Conservation (phyloP, 2,888 invertebrate species). For the Capitulum mitella region DNA sequence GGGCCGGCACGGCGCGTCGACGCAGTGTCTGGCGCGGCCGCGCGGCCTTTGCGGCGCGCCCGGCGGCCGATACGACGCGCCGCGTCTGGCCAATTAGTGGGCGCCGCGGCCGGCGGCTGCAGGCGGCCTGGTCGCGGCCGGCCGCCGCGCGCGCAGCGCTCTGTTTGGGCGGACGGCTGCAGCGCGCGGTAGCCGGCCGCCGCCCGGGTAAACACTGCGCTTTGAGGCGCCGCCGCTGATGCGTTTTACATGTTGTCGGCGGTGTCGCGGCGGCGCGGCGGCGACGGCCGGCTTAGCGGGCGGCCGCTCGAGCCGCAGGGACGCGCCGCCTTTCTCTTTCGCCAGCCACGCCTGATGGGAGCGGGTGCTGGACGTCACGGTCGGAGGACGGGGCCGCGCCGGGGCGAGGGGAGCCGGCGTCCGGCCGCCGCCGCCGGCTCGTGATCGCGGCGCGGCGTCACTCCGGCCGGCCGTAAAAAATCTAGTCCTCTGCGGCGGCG, state of each 20-base stretch:
- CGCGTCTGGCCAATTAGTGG: conserved; percentile 1
- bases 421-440: no score
- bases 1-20: not conserved
- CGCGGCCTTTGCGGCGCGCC: not conserved
- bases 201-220: not conserved
- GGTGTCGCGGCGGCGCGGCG: conserved; percentile 1
- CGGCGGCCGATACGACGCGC: not conserved
- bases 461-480: not conserved
- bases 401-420: not conserved
- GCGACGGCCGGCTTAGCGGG: not conserved
- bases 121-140: not conserved
- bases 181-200: not conserved
- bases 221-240: conserved; percentile 9
- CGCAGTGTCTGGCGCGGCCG: not conserved
- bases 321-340: not conserved
- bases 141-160: no score
- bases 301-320: not conserved
- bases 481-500: not conserved
- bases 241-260: conserved; percentile 21
- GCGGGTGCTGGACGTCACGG: not conserved
- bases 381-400: not conserved
- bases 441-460: not conserved
- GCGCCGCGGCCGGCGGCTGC: not conserved
- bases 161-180: not conserved
- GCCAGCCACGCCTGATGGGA: not conserved